A percentile compares a stretch with the other conserved stretches of the same genome.
Evolutionary conservation across 2,113 vertebrate species (phyloP).

Genomic region (Paratilapia polleni): DNA sequence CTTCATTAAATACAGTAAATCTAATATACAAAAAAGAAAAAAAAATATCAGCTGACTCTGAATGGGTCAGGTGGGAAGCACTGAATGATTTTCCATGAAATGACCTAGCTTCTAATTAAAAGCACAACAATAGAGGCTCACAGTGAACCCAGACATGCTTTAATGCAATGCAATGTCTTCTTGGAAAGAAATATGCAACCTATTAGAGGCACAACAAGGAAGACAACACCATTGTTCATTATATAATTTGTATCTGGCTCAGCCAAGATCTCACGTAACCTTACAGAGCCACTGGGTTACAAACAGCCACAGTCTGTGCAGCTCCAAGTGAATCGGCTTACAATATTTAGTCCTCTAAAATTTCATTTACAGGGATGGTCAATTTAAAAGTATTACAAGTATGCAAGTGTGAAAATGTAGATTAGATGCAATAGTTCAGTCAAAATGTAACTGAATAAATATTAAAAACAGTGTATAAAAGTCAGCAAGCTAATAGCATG

Average conservation of each 20-base stretch:
- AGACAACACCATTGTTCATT: conserved; percentile 19
- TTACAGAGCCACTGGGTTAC: not conserved
- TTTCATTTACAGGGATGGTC: not conserved
- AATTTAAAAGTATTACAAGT: not conserved
- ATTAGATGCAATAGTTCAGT: not conserved
- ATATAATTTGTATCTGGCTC: conserved; percentile 26
- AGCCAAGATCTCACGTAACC: conserved; percentile 7
- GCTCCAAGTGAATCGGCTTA: not conserved
- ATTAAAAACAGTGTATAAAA: not conserved
- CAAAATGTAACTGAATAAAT: not conserved
- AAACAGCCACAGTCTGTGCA: not conserved
- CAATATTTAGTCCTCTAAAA: not conserved
- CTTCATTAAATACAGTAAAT: not conserved
- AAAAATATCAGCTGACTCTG: not conserved
- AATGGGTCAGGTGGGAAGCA: not conserved
- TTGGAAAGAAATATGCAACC: not conserved
- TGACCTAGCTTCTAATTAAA: not conserved
- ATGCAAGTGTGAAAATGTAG: not conserved
- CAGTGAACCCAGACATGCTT: not conserved
- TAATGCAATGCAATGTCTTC: not conserved
- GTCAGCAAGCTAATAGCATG: fast-evolving
- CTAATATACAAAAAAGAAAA: not conserved
- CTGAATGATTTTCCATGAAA: not conserved
- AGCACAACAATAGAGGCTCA: not conserved
- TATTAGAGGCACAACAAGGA: not conserved